Base-by-base conservation (phyloP, 2,888 invertebrate genomes). In the Marronus borbonicus region DNA sequence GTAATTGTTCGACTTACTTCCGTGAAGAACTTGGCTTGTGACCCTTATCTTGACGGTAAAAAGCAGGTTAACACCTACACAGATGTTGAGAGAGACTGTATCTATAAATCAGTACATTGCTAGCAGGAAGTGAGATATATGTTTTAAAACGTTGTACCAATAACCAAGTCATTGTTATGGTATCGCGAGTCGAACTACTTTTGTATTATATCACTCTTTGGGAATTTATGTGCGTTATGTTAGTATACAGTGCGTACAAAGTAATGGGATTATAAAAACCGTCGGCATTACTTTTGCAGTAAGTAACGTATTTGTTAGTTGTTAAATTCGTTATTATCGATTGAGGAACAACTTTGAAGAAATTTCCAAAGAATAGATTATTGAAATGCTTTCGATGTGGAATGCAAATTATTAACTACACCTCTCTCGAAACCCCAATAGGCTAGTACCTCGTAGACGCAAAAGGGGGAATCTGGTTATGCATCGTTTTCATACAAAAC, bases 31-130 rank as follows among this genome's bases (percentile, higher is more conserved):
- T 65, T 76, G 52, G 76, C 49, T 76, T 77, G 60, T 69, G 77
- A 70, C 70, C 77, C 70, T 70, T 77, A 70, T 77, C 77, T 77
- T 36, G 60, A 28, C 44, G 69, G 20, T 70, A 77, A 69, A 77
- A 77, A 77, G 60, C 77, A 77, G 77, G 77, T 77, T 77, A 77
- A 62, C 77, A 77, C 77, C 70, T 60, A 77, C 77, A 60, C 77
- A 58, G 50, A 77, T 62, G 70, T 50, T 14, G 55, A 76, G 72
- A 58, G 72, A 39, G 39, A 58, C 55, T 58, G 55, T 39, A 58
- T 72, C 58, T 72, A 72, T 72, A 72, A 72, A 58, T 72, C 58
- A 58, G 58, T 72, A 72, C 58, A 72, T 39, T 36, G 72, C 20
- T 58, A 58, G 39, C 72, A 72, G 58, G 58, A 58, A 58, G 39